Evolutionary conservation across 1,140 invertebrate species (phyloP).

Genomic region (Cotesia chilonis): DNA sequence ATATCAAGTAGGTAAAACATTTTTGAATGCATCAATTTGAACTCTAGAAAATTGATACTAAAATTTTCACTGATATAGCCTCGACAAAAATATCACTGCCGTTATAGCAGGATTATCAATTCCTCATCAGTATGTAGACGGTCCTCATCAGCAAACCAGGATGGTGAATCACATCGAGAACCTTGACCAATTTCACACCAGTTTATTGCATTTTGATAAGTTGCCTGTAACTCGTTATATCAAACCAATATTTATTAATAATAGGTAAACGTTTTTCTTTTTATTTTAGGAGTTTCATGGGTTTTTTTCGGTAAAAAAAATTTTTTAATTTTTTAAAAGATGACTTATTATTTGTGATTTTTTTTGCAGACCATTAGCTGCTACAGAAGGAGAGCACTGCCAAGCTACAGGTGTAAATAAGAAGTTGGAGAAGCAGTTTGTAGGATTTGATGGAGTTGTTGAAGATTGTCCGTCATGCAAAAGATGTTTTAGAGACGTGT

Average conservation of each 20-base stretch:
- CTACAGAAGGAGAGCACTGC: slow-evolving; percentile 65
- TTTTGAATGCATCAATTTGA: too few relatives aligned
- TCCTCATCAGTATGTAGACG: slow-evolving; percentile 65
- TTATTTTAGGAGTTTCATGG: slow-evolving; percentile 34
- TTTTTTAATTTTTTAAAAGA: too few relatives aligned
- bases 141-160: slow-evolving; percentile 75
- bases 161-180: slow-evolving; percentile 66
- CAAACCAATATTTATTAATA: slow-evolving; percentile 66
- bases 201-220: slow-evolving; percentile 70
- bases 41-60: too few relatives aligned
- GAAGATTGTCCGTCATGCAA: slow-evolving; percentile 64
- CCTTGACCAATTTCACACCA: slow-evolving; percentile 66
- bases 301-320: too few relatives aligned
- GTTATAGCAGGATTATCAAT: slow-evolving; percentile 74
- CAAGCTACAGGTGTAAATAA: slow-evolving; percentile 64
- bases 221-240: slow-evolving; percentile 70
- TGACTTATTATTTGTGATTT: slow-evolving; percentile 15
- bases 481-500: slow-evolving; percentile 65
- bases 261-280: slow-evolving; percentile 45
- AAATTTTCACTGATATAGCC: slow-evolving; percentile 17
- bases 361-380: slow-evolving; percentile 52
- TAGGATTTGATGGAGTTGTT: slow-evolving; percentile 61
- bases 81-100: slow-evolving; percentile 69
- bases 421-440: slow-evolving; percentile 55
- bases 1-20: slow-evolving; percentile 62